phyloP scores from a whole-genome alignment of 2,888 invertebrate genomes.

The Drosophila colorata region DNA sequence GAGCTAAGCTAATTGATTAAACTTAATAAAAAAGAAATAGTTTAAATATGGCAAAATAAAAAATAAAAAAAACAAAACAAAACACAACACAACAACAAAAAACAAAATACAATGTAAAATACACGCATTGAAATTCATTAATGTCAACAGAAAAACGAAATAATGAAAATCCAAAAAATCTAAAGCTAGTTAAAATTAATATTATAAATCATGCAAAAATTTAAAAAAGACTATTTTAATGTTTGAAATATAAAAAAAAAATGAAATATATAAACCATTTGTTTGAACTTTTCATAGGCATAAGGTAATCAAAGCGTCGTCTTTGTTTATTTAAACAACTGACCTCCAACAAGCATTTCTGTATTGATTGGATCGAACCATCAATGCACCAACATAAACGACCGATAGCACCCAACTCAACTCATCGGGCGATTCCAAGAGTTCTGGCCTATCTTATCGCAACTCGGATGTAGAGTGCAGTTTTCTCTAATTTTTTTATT shows the following conservation, averaged over 20 bases:
- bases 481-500: constrained; percentile 53
- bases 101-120: constrained; percentile 68
- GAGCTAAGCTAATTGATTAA: constrained; percentile 81
- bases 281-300: constrained; percentile 59
- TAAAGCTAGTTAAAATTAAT: constrained; percentile 80
- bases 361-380: constrained; percentile 67
- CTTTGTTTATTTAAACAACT: constrained; percentile 75
- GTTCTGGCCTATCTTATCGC: constrained; percentile 70
- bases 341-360: constrained; percentile 82
- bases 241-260: constrained; percentile 79
- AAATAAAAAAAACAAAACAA: constrained; percentile 39
- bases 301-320: constrained; percentile 42
- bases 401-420: constrained; percentile 63
- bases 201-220: constrained; percentile 70
- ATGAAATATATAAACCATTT: constrained; percentile 39
- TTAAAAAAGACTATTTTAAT: constrained; percentile 73
- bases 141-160: constrained; percentile 61
- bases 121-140: constrained; percentile 67
- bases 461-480: constrained; percentile 72
- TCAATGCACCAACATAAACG: constrained; percentile 59
- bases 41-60: constrained; percentile 38
- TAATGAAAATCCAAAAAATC: constrained; percentile 64
- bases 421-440: constrained; percentile 53
- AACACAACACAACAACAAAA: constrained; percentile 52
- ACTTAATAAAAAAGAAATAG: constrained; percentile 50